Percentiles rank a stretch among this genome's conserved stretches.
These are phyloP conservation scores for Brachypterus glaber DNA, from an alignment of 2,888 invertebrate species.

Conservation along the genomic window DNA sequence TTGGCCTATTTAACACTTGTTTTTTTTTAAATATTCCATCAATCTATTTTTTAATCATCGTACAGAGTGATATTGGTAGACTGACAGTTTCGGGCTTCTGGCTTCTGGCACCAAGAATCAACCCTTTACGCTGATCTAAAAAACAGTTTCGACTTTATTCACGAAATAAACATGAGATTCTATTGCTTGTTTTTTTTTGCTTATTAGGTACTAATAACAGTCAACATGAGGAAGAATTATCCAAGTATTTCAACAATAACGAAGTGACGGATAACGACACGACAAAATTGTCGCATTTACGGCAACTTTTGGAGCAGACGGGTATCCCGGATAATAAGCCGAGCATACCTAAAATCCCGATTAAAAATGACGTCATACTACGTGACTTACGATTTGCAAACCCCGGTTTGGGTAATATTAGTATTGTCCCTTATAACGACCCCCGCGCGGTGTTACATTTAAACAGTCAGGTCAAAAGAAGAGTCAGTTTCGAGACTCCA, in stretches of 20 bases:
- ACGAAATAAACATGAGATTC: too few relatives aligned
- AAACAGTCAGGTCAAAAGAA: conserved; percentile 34
- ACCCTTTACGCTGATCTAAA: background rate
- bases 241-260: conserved; percentile 68
- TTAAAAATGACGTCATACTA: background rate
- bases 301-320: conserved; percentile 53
- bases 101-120: background rate
- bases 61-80: too few relatives aligned
- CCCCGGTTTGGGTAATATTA: too few relatives aligned
- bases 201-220: conserved; percentile 57
- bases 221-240: conserved; percentile 74
- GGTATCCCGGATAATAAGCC: conserved; percentile 27
- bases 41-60: too few relatives aligned
- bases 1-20: too few relatives aligned
- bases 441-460: background rate
- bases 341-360: conserved; percentile 11
- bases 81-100: too few relatives aligned
- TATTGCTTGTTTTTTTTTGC: too few relatives aligned
- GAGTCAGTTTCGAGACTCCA: conserved; percentile 51
- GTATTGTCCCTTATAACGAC: too few relatives aligned
- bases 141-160: too few relatives aligned
- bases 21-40: too few relatives aligned
- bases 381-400: too few relatives aligned
- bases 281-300: conserved; percentile 60
- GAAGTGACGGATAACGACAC: conserved; percentile 30